phyloP scores from a whole-genome alignment of 2,888 invertebrate species.

The Pheosia gnoma region DNA sequence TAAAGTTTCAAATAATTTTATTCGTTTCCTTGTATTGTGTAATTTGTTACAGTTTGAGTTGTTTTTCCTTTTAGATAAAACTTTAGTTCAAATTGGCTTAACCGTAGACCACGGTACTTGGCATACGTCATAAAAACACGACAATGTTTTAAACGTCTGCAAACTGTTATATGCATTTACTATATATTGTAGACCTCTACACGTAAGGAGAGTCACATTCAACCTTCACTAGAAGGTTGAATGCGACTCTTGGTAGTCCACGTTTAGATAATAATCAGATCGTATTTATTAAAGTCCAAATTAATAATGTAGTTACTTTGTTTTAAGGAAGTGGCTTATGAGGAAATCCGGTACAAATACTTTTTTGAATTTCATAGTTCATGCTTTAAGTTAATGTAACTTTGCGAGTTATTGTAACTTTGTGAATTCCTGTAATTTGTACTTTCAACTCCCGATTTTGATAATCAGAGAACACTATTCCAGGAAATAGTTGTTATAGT shows the following conservation, averaged over 20 bases:
- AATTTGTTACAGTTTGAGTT: no score
- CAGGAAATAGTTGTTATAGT: no score
- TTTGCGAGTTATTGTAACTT: no score
- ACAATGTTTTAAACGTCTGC: not conserved
- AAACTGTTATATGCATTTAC: not conserved
- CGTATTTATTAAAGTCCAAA: not conserved
- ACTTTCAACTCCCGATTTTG: not conserved
- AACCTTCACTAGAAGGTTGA: not conserved
- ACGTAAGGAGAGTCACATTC: not conserved
- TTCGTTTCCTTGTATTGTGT: no score
- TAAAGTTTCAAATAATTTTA: no score
- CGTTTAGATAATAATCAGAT: not conserved
- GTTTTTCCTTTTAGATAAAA: no score
- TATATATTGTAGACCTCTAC: not conserved
- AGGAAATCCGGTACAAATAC: constrained; percentile 2
- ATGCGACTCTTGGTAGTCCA: not conserved
- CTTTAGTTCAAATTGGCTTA: no score
- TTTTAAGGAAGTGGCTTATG: not conserved
- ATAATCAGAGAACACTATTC: no score
- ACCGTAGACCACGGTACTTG: constrained; percentile 4
- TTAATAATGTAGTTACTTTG: not conserved
- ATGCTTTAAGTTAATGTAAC: no score
- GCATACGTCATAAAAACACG: constrained; percentile 17
- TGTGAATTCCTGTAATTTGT: not conserved
- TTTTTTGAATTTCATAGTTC: not conserved